These are phyloP conservation scores for Meriones unguiculatus DNA, from an alignment of 2,113 vertebrate species.

Conservation along the genomic window DNA sequence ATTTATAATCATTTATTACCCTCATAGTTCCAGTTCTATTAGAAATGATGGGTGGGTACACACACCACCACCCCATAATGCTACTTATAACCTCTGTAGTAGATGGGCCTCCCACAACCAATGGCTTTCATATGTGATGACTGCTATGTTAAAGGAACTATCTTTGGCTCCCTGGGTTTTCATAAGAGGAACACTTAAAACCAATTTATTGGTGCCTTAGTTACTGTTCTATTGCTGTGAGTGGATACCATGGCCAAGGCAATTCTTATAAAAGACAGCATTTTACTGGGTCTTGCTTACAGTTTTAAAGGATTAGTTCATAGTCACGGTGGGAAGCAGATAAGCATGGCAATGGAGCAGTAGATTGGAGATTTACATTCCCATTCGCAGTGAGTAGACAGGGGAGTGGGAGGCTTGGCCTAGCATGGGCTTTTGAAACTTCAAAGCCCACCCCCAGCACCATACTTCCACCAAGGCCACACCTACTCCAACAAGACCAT, in stretches of 20 bases:
- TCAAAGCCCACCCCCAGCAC: background rate
- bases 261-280: background rate
- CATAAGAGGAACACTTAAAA: background rate
- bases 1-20: background rate
- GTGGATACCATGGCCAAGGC: background rate
- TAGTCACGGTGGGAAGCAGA: background rate
- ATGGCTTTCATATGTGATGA: background rate
- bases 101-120: background rate
- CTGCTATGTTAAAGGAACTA: background rate
- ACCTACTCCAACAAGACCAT: background rate
- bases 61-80: background rate
- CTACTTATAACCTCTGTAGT: background rate
- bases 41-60: background rate
- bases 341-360: background rate
- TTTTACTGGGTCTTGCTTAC: background rate
- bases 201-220: background rate
- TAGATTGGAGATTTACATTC: background rate
- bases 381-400: background rate
- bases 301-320: background rate
- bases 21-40: background rate
- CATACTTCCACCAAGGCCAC: background rate
- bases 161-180: background rate
- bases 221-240: background rate
- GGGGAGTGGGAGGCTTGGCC: background rate
- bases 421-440: background rate